Conservation (phyloP, 1,140 invertebrate genomes). For the Anastrepha ludens region DNA sequence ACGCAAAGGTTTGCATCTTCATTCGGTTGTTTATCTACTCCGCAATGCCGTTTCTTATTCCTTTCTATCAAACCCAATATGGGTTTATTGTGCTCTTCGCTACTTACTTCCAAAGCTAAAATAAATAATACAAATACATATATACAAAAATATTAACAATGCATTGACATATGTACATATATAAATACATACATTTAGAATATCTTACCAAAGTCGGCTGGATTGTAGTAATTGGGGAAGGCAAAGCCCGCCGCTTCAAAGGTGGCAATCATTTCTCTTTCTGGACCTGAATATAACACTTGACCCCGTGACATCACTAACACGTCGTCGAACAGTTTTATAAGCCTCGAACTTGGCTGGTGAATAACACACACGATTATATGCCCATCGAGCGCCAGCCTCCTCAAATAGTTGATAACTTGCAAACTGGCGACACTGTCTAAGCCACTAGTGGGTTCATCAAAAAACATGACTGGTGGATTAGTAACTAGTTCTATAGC, state of each 20-base stretch:
- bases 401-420: slow-evolving; percentile 80
- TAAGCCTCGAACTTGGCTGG: slow-evolving; percentile 90
- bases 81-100: slow-evolving; percentile 62
- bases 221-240: slow-evolving; percentile 82
- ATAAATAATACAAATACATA: background rate
- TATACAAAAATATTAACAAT: background rate
- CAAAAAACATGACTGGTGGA: slow-evolving; percentile 82
- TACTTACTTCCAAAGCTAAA: slow-evolving; percentile 67
- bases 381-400: slow-evolving; percentile 82
- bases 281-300: slow-evolving; percentile 78
- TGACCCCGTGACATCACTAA: slow-evolving; percentile 78
- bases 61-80: slow-evolving; percentile 61
- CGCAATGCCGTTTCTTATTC: slow-evolving; percentile 61
- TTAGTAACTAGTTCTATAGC: slow-evolving; percentile 89
- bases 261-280: slow-evolving; percentile 75
- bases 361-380: slow-evolving; percentile 91
- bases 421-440: slow-evolving; percentile 85
- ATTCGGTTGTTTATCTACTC: slow-evolving; percentile 31
- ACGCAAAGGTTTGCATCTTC: slow-evolving; percentile 52
- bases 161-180: background rate
- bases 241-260: slow-evolving; percentile 76
- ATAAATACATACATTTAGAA: too few species aligned
- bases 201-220: slow-evolving; percentile 78
- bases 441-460: slow-evolving; percentile 85
- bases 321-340: slow-evolving; percentile 82